A percentile compares a stretch with the other conserved stretches of the same genome.
These are phyloP conservation scores for Spialia ferax DNA, from an alignment of 2,888 invertebrate species.

Conservation along the genomic window DNA sequence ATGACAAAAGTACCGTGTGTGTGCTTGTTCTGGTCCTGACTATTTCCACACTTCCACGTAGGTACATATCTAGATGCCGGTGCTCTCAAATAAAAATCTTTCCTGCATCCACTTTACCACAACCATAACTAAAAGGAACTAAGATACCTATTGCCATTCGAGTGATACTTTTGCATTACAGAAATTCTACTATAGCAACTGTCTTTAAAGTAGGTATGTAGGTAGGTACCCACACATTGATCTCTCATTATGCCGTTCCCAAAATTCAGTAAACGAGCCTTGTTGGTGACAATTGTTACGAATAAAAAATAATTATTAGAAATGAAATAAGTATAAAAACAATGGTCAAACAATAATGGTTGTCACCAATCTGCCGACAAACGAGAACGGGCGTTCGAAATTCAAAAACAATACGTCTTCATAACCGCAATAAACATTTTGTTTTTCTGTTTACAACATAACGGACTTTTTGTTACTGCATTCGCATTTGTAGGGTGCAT, in stretches of 20 bases:
- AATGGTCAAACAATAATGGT: conserved; percentile 11
- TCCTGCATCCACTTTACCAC: no score
- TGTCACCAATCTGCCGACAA: conserved; percentile 37
- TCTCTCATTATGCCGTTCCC: not conserved
- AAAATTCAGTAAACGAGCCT: conserved; percentile 19
- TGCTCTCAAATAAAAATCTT: no score
- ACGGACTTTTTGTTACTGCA: conserved; percentile 21
- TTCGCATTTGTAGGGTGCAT: conserved; percentile 30
- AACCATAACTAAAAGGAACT: no score
- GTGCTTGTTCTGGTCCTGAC: no score
- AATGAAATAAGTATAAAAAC: conserved; percentile 9
- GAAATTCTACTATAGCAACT: no score
- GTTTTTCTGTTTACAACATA: conserved; percentile 47
- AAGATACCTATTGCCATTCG: no score
- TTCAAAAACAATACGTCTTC: conserved; percentile 49
- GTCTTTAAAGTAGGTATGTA: no score
- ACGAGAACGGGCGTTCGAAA: conserved; percentile 35
- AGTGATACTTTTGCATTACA: no score
- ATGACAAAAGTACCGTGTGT: no score
- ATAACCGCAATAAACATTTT: conserved; percentile 65
- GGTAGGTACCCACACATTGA: no score
- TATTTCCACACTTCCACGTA: no score
- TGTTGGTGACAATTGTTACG: conserved; percentile 2
- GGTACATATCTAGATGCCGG: no score
- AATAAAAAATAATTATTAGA: not conserved